A percentile compares a stretch with the other conserved stretches of the same genome.
These are phyloP conservation scores for Aphaenogaster rudis DNA, from an alignment of 1,140 invertebrate genomes.

Conservation along the genomic window DNA sequence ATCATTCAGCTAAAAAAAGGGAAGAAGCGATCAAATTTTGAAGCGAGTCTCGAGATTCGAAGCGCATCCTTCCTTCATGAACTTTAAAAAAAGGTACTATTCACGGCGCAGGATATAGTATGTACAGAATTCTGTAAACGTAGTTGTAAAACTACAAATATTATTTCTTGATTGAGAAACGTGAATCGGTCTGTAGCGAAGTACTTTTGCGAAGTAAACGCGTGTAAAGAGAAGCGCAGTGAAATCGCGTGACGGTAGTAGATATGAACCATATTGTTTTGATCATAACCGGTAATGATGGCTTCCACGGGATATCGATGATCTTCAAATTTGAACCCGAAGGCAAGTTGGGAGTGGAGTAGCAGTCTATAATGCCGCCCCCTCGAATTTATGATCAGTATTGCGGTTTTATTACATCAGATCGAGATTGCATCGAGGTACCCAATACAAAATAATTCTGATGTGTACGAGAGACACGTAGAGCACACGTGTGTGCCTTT, in stretches of 20 bases:
- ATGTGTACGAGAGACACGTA: not conserved
- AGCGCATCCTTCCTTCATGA: not conserved
- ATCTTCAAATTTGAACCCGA: constrained; percentile 56
- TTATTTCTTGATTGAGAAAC: not conserved
- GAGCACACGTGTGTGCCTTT: not conserved
- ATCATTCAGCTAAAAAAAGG: constrained; percentile 59
- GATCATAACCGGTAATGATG: constrained; percentile 50
- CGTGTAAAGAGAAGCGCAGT: not conserved
- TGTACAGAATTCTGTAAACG: not conserved
- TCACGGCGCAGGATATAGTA: not conserved
- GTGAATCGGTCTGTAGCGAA: not conserved
- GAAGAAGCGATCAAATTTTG: constrained; percentile 24
- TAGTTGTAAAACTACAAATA: not conserved
- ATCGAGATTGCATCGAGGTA: constrained; percentile 27
- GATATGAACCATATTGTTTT: constrained; percentile 20
- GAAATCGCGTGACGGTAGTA: not conserved
- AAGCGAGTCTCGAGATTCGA: not conserved
- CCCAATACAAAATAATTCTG: not conserved
- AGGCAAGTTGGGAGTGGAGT: constrained; percentile 21
- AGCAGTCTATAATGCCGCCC: constrained; percentile 37
- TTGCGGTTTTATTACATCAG: constrained; percentile 37
- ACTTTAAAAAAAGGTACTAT: not conserved
- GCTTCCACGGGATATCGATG: constrained; percentile 39
- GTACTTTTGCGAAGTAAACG: not conserved
- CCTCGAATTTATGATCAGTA: constrained; percentile 41